Conservation (phyloP, 2,888 invertebrate genomes). For the Drosophila testacea region DNA sequence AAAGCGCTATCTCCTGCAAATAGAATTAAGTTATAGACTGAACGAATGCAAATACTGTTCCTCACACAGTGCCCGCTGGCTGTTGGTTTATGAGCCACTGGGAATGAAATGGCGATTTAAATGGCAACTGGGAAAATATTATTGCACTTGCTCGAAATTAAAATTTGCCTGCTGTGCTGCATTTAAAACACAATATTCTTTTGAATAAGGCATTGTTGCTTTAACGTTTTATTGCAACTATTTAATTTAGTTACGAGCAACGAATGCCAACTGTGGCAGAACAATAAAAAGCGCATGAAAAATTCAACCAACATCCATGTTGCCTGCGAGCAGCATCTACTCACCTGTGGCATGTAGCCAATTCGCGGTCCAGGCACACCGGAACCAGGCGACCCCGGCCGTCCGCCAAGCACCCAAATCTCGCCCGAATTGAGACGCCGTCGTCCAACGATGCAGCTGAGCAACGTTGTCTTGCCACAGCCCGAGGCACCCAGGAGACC, state of each 20-base stretch:
- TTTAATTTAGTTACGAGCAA: slow-evolving; percentile 73
- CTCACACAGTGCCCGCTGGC: slow-evolving; percentile 11
- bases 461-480: slow-evolving; percentile 95
- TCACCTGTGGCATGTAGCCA: slow-evolving; percentile 95
- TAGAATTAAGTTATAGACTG: slow-evolving; percentile 9
- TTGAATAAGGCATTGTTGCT: slow-evolving; percentile 14
- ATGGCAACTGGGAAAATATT: slow-evolving; percentile 36
- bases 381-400: slow-evolving; percentile 92
- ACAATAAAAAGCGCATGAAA: slow-evolving; percentile 72
- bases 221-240: slow-evolving; percentile 75
- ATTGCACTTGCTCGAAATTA: slow-evolving; percentile 59
- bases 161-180: slow-evolving; percentile 54
- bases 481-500: slow-evolving; percentile 95
- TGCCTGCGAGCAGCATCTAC: slow-evolving; percentile 34
- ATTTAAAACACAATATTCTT: slow-evolving; percentile 54
- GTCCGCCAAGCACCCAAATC: slow-evolving; percentile 93
- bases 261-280: slow-evolving; percentile 53
- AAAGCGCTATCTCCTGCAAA: slow-evolving; percentile 89
- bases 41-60: slow-evolving; percentile 32
- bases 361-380: slow-evolving; percentile 95
- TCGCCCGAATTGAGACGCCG: slow-evolving; percentile 92
- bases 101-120: slow-evolving; percentile 14
- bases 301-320: slow-evolving; percentile 45
- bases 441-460: slow-evolving; percentile 94
- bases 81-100: slow-evolving; percentile 37